Conservation (phyloP, 2,888 invertebrate genomes). For the Abrostola tripartita region DNA sequence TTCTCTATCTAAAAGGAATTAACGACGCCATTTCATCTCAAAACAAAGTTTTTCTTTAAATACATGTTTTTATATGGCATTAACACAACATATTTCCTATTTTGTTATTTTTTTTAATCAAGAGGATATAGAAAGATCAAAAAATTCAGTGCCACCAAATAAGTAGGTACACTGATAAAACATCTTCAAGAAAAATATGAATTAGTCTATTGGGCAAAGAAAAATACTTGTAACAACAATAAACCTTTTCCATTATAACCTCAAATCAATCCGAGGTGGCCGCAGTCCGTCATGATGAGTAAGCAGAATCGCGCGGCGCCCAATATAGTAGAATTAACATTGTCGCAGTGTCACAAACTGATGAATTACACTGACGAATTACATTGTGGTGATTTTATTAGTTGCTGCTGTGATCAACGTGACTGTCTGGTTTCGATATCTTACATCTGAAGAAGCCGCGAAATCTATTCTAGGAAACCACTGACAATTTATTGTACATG, state of each 20-base stretch:
- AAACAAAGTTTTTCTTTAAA: too few relatives aligned
- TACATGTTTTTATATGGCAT: too few relatives aligned
- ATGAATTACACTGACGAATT: slow-evolving; percentile 48
- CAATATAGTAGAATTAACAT: slow-evolving; percentile 59
- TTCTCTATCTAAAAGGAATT: too few relatives aligned
- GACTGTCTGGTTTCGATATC: slow-evolving; percentile 29
- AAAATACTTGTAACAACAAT: neutral
- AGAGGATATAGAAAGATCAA: too few relatives aligned
- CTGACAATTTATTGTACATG: neutral
- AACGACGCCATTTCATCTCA: too few relatives aligned
- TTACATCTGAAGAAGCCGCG: neutral
- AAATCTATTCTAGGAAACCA: neutral
- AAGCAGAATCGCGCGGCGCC: slow-evolving; percentile 19
- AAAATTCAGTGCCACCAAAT: too few relatives aligned
- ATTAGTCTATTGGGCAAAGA: too few relatives aligned
- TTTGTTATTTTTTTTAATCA: too few relatives aligned
- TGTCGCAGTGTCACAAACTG: slow-evolving; percentile 53
- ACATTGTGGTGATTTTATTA: slow-evolving; percentile 53
- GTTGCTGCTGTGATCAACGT: slow-evolving; percentile 20
- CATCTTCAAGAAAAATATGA: too few relatives aligned
- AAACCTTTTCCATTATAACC: neutral
- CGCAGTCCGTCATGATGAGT: slow-evolving; percentile 52
- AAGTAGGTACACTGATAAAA: too few relatives aligned
- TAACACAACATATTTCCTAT: too few relatives aligned
- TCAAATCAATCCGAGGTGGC: neutral